phyloP scores from a whole-genome alignment of 1,140 invertebrate species.

The Zeugodacus cucurbitae region DNA sequence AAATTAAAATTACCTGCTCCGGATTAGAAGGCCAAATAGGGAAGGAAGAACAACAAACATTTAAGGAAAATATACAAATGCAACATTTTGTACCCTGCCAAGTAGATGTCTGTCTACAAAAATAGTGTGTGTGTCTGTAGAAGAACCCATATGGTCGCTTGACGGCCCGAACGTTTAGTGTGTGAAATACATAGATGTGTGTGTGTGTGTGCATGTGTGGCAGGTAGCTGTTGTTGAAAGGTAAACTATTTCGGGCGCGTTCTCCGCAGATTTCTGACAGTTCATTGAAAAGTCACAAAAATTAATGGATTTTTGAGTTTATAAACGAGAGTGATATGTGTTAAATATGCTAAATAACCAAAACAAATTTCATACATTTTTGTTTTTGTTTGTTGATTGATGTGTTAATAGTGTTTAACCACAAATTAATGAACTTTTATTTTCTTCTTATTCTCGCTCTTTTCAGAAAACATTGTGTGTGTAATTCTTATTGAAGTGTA shows the following conservation, averaged over 20 bases:
- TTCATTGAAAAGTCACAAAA: constrained; percentile 16
- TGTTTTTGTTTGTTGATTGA: neutral
- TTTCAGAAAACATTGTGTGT: neutral
- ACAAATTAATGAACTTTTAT: constrained; percentile 20
- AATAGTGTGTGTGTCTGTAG: neutral
- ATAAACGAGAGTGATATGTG: neutral
- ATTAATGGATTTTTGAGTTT: constrained; percentile 19
- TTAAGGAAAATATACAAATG: neutral
- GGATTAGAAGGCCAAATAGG: constrained; percentile 23
- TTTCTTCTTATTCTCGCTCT: neutral
- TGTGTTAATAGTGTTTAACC: neutral
- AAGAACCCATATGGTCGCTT: neutral
- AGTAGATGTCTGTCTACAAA: neutral
- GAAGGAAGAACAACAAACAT: neutral
- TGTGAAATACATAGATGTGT: neutral
- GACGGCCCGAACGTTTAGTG: too few species aligned
- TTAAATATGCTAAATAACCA: neutral
- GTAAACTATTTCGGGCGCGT: neutral
- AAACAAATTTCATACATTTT: neutral
- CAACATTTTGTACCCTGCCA: neutral
- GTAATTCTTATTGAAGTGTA: neutral
- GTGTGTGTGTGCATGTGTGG: neutral
- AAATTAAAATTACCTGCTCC: constrained; percentile 16
- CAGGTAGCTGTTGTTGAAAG: constrained; percentile 13
- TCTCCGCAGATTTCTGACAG: neutral